Conservation (phyloP, 2,113 vertebrate species). For the Alaudala cheleensis region DNA sequence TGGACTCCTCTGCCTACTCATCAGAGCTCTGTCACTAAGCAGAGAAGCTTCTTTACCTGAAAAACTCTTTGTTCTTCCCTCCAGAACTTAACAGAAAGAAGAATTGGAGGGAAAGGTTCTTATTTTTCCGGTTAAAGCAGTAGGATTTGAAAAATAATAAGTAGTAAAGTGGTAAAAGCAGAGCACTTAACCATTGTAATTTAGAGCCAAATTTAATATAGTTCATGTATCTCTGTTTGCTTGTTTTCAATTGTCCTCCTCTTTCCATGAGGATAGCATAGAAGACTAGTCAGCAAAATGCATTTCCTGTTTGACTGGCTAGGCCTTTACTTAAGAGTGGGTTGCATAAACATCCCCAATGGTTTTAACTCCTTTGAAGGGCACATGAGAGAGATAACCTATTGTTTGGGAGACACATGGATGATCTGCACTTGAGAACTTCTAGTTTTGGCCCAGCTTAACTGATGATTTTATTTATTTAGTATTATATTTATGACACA, state of each 20-base stretch:
- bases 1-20: not conserved
- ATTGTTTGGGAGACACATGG: not conserved
- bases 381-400: fast-evolving
- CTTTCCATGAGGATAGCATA: not conserved
- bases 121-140: not conserved
- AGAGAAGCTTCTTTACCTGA: not conserved
- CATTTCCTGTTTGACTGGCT: not conserved
- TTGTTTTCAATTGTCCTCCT: not conserved
- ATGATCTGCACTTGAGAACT: not conserved
- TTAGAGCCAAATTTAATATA: not conserved
- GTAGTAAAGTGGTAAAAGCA: not conserved
- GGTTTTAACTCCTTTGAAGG: not conserved
- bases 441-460: not conserved
- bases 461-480: not conserved
- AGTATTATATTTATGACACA: too few species aligned
- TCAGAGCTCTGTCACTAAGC: not conserved
- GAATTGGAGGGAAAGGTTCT: not conserved
- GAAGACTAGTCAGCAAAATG: not conserved
- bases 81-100: not conserved
- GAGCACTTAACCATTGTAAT: not conserved
- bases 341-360: not conserved
- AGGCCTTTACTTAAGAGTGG: not conserved
- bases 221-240: not conserved
- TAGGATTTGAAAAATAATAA: not conserved
- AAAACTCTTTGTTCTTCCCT: not conserved